phyloP scores from a whole-genome alignment of 2,797 vertebrate species.

The Limnodromus scolopaceus region DNA sequence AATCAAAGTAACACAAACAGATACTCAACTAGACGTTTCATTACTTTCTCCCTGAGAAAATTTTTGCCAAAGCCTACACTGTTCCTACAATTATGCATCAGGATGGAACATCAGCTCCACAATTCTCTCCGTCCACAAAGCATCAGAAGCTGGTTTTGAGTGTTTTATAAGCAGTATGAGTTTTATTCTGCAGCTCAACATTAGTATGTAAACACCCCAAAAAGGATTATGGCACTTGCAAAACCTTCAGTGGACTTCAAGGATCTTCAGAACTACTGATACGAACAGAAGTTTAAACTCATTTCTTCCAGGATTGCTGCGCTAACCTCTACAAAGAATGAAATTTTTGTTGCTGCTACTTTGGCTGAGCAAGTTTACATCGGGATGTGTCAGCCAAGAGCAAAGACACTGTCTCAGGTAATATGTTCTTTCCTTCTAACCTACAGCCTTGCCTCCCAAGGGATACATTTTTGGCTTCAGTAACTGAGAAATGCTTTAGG shows the following conservation, averaged over 20 bases:
- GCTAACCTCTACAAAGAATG: not conserved
- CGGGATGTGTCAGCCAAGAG: not conserved
- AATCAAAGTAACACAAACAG: not conserved
- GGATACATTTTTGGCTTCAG: not conserved
- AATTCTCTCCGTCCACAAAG: not conserved
- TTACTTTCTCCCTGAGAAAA: not conserved
- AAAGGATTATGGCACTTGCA: not conserved
- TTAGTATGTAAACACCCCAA: not conserved
- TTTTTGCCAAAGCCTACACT: not conserved
- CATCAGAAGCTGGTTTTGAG: not conserved
- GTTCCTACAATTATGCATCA: not conserved
- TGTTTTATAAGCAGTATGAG: not conserved
- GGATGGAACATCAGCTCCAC: not conserved
- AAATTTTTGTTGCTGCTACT: not conserved
- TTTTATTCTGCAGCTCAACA: not conserved
- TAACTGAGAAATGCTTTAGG: not conserved
- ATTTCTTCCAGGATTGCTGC: not conserved
- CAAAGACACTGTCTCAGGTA: accelerated
- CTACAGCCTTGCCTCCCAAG: not conserved
- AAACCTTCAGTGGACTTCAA: not conserved
- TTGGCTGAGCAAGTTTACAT: not conserved
- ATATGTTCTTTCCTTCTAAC: accelerated
- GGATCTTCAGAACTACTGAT: not conserved
- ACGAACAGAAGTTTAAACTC: not conserved
- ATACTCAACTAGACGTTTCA: not conserved